Conservation (phyloP, 2,113 vertebrate genomes). For the Rousettus leschenaultii region DNA sequence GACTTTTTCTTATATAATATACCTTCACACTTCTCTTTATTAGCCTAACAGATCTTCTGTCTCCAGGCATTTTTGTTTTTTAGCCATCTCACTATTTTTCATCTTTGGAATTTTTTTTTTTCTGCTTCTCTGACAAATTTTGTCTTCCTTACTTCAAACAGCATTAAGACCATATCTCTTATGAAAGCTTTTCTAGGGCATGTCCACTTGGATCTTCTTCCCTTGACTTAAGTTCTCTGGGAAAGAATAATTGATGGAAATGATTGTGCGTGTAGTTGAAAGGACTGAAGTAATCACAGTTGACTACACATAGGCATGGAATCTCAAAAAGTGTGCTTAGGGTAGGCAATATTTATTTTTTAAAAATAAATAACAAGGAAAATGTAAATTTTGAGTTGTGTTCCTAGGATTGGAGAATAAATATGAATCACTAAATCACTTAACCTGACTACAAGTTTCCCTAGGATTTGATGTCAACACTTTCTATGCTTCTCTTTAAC, state of each 20-base stretch:
- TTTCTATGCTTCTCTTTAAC: background rate
- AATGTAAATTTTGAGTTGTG: background rate
- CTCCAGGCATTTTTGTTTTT: background rate
- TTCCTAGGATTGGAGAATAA: background rate
- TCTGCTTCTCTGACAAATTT: background rate
- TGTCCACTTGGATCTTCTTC: background rate
- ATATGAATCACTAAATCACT: background rate
- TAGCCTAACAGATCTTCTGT: slow-evolving; percentile 5
- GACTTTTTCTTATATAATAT: slow-evolving; percentile 24
- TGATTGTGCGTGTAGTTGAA: background rate
- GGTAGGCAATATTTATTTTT: background rate
- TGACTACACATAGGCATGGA: background rate
- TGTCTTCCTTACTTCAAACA: background rate
- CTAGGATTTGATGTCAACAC: background rate
- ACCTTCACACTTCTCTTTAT: slow-evolving; percentile 35
- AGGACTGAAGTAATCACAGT: background rate
- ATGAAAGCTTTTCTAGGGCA: background rate
- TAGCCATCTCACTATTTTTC: background rate
- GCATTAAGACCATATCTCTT: background rate
- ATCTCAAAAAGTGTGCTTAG: background rate
- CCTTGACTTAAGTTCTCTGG: background rate
- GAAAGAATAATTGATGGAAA: background rate
- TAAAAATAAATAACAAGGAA: background rate
- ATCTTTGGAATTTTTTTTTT: background rate
- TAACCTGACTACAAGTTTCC: background rate